Conservation (phyloP, 2,797 vertebrate species). For the Steatocranus sp. region DNA sequence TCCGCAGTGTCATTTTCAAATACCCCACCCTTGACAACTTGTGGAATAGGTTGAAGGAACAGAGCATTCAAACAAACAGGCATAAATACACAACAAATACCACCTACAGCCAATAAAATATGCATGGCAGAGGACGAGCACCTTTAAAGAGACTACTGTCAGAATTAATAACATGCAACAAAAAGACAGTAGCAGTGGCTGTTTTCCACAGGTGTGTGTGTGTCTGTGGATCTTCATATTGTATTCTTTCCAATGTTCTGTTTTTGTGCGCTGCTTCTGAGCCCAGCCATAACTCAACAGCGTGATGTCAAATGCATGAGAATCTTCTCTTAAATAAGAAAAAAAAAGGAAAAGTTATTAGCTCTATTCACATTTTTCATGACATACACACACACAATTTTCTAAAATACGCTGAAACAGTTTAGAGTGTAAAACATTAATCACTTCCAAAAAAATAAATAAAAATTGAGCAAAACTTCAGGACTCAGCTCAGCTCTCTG, state of each 20-base stretch:
- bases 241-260: not conserved
- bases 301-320: not conserved
- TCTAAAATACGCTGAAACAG: not conserved
- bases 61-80: conserved; percentile 57
- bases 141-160: conserved; percentile 58
- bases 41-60: conserved; percentile 57
- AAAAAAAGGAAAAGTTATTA: not conserved
- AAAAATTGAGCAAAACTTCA: not conserved
- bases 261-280: conserved; percentile 9
- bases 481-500: not conserved
- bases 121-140: conserved; percentile 56
- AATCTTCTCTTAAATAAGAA: not conserved
- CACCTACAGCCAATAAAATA: conserved; percentile 67
- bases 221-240: conserved; percentile 21
- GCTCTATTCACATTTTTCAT: not conserved
- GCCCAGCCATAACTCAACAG: not conserved
- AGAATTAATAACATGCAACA: conserved; percentile 48
- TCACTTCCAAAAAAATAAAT: not conserved
- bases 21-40: conserved; percentile 60
- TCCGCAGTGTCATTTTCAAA: conserved; percentile 55
- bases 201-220: conserved; percentile 59
- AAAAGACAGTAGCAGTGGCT: conserved; percentile 7
- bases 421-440: not conserved
- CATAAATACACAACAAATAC: conserved; percentile 66
- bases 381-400: not conserved